A percentile compares a stretch with the other conserved stretches of the same genome.
phyloP scores from a whole-genome alignment of 30 jellyfish, hydroid and myxozoan species.

The Sanderia malayensis region DNA sequence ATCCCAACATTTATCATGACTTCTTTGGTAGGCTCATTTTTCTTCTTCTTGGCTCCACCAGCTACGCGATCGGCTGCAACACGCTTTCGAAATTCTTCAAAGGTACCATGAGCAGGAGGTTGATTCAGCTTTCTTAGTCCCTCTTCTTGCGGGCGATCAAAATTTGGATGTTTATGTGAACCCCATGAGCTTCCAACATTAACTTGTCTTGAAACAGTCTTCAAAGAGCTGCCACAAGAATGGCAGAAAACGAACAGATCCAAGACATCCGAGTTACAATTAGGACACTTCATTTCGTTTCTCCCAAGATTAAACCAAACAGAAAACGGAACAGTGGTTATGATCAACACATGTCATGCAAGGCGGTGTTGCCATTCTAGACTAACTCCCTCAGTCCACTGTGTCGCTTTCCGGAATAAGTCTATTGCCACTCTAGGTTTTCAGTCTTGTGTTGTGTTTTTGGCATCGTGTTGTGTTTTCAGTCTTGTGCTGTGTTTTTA shows the following conservation, averaged over 20 bases:
- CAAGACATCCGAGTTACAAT: neutral
- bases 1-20: neutral
- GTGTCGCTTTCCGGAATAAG: neutral
- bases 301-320: no score
- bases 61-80: neutral
- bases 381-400: neutral
- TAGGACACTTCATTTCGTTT: neutral
- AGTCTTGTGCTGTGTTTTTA: neutral
- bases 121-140: neutral
- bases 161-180: neutral
- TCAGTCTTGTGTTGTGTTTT: slow-evolving; percentile 4
- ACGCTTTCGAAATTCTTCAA: neutral
- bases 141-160: neutral
- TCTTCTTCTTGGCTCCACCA: neutral
- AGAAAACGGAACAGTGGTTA: no score
- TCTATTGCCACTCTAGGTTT: neutral
- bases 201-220: neutral
- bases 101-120: neutral
- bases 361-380: neutral
- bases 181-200: neutral
- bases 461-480: neutral
- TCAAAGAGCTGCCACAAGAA: neutral
- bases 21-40: neutral
- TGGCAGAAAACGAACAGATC: neutral
- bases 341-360: neutral